Base-by-base conservation (phyloP, 2,888 invertebrate genomes). In the Mythimna loreyi region DNA sequence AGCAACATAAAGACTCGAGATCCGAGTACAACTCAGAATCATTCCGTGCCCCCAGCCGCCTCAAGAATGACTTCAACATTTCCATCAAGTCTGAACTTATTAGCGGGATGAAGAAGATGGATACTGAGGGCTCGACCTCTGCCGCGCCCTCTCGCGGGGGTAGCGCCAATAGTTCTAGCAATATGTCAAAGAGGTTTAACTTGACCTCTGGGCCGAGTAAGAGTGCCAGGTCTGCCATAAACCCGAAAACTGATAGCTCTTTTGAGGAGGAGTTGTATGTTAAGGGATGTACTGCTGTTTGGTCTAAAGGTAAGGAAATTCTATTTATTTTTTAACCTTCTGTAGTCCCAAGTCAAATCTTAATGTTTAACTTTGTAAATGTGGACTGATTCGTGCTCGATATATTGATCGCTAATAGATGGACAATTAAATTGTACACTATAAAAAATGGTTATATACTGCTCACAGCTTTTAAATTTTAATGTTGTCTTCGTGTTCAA, bases 211-310 rank as follows among this genome's bases (percentile, higher is more conserved):
- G 86, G 1, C 86, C 86, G 11, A 87, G 72, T 55, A 89, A 84
- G 56, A 83, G 75, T 43, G 77, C 82, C 0, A 91, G 84, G 60
- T 82, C 87, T 57, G 87, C 91, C 66, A 81, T 93, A 40, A 92
- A 95, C 85, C 92, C 91, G 49, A 94, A 94, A 83, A 94, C 93
- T 33, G 95, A 95, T 80, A 89, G 93, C 60, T 92, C 92, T 86
- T 96, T 97, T 89, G 99, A 99, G 92, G 99, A 99, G 89, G 99
- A 99, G 90, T 93, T 99, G 63, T 99, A 98, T 96, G 97, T 98
- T 2, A 97, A 97, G 85, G 98, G 98, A 2, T 97, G 98, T 87
- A 98, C 98, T 23, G 98, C 98, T 5, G 97, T 99, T 43, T 98
- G 98, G 98, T 97, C 97, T 13, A 96, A 96, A 95, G 97, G 96